Base-by-base conservation (phyloP, 2,888 invertebrate species). In the Drosophila stalkeri region DNA sequence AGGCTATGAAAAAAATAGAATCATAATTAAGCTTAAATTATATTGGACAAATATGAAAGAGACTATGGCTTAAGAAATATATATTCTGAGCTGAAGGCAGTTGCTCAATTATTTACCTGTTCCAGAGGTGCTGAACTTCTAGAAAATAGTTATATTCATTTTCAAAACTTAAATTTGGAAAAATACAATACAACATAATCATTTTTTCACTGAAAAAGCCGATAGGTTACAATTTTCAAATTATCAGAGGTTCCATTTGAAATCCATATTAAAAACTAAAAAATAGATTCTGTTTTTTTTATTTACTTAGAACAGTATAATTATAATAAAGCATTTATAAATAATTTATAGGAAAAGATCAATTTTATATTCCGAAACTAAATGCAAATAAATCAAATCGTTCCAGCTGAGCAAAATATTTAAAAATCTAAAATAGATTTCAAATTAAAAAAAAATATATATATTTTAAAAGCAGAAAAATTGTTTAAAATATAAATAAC, bases 1-100 rank as follows among this genome's bases (percentile, higher is more conserved):
- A 33, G 51, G 51, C 33, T 35, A 64, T 52, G 51, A 61, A 57
- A 61, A 57, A 66, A 46, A 27, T 37, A 54, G 20, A 16, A 37
- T 52, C 20, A 37, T 20, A 52, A 52, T 52, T 51, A 12, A 33
- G 18, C 49, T 18, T 51, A 18, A 33, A 6, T n/a, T 11, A 31
- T 31, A 49, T n/a, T 49, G 6, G 6, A 11, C n/a, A 49, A n/a
- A n/a, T 49, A n/a, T 49, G 31, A 49, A 31, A 31, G 16, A 6
- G 16, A 23, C 14, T 23, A 23, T 46, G 7, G 18, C 33, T 33
- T 12, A 18, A n/a, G 8, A 9, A 8, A 37, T 37, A 37, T 37
- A 37, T 16, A 39, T 16, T 39, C 16, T n/a, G 2, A 2, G 33
- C 33, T 27, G 6, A 6, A 27, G 27, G 5, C 37, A 37, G 5